A percentile compares a stretch with the other conserved stretches of the same genome.
Conservation (phyloP, 2,888 invertebrate genomes). For the Troides helena region DNA sequence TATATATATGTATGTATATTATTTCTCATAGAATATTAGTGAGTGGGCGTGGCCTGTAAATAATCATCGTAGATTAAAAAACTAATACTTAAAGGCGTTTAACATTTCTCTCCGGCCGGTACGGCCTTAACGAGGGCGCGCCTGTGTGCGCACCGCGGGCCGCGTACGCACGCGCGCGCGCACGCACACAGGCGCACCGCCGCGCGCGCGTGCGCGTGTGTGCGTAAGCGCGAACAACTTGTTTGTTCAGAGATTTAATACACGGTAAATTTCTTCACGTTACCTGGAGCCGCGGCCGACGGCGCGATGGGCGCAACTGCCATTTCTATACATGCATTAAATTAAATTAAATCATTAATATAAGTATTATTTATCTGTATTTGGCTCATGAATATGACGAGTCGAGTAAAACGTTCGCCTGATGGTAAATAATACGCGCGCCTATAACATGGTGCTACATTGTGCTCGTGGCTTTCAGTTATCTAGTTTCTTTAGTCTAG, state of each 20-base stretch:
- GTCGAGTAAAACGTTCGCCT: too few species aligned
- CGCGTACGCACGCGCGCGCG: constrained; percentile 39
- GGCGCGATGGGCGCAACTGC: constrained; percentile 44
- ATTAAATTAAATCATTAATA: too few species aligned
- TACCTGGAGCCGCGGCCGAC: constrained; percentile 53
- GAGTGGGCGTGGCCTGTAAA: too few species aligned
- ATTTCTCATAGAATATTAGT: too few species aligned
- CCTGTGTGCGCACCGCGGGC: constrained; percentile 59
- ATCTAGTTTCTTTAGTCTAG: too few species aligned
- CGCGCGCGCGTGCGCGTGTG: constrained; percentile 38
- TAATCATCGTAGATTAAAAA: too few species aligned
- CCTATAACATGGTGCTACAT: too few species aligned
- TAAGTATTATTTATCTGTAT: too few species aligned
- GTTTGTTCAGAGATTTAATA: constrained; percentile 80
- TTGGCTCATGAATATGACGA: too few species aligned
- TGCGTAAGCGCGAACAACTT: constrained; percentile 76
- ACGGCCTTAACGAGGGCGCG: constrained; percentile 26
- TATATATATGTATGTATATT: too few species aligned
- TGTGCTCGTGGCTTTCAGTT: too few species aligned
- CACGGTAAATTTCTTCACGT: constrained; percentile 77
- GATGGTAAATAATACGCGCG: too few species aligned
- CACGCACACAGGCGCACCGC: constrained; percentile 49
- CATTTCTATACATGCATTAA: constrained; percentile 26
- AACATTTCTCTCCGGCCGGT: constrained; percentile 4
- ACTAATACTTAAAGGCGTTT: neutral